A percentile compares a stretch with the other conserved stretches of the same genome.
Conservation (phyloP, 2,113 vertebrate species). For the Eleginops maclovinus region DNA sequence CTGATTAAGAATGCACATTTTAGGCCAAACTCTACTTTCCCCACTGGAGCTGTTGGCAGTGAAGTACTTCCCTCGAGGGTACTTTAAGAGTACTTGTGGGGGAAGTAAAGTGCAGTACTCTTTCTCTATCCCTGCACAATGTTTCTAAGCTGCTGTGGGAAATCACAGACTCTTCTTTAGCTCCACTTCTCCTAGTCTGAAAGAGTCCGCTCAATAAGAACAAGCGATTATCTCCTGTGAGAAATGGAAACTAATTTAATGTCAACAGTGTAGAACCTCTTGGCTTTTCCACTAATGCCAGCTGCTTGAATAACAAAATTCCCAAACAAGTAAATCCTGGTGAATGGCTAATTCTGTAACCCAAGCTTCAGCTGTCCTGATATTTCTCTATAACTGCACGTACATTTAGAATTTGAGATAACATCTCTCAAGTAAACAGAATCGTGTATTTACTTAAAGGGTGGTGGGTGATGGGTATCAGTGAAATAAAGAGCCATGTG, state of each 20-base stretch:
- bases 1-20: conserved; percentile 12
- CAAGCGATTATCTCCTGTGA: background rate
- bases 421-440: conserved; percentile 20
- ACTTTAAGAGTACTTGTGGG: conserved; percentile 25
- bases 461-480: conserved; percentile 77
- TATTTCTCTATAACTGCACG: background rate
- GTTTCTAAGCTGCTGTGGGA: conserved; percentile 36
- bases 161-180: conserved; percentile 13
- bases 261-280: background rate
- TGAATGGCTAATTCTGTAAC: background rate
- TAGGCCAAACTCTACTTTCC: background rate
- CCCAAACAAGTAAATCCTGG: background rate
- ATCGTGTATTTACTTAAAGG: conserved; percentile 75
- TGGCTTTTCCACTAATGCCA: background rate
- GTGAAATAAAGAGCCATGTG: conserved; percentile 60
- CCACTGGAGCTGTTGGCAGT: conserved; percentile 7
- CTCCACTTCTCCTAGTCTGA: background rate
- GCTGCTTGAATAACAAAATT: background rate
- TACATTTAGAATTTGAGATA: background rate
- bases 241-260: conserved; percentile 4
- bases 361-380: background rate
- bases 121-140: background rate
- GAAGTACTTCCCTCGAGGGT: conserved; percentile 32
- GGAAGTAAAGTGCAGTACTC: conserved; percentile 10
- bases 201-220: background rate